Conservation (phyloP, 2,113 vertebrate species). For the Entomyzon cyanotis region DNA sequence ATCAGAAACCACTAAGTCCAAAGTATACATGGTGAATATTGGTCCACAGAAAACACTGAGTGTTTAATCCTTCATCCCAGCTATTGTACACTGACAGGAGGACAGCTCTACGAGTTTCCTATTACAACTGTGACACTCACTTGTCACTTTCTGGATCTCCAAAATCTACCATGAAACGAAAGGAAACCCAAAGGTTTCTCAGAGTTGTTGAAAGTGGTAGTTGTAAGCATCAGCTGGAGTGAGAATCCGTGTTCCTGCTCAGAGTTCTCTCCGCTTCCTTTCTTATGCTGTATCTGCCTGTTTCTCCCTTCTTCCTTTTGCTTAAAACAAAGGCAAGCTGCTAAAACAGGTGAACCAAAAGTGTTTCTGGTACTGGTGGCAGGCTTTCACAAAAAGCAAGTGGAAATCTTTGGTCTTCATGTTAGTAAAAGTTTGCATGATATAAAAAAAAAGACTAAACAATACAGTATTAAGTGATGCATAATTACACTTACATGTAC, state of each 20-base stretch:
- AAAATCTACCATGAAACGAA: neutral
- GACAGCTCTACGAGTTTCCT: neutral
- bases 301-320: neutral
- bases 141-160: neutral
- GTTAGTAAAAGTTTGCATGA: neutral
- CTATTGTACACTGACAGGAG: neutral
- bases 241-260: neutral
- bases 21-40: accelerated
- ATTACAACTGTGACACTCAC: neutral
- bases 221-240: neutral
- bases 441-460: neutral
- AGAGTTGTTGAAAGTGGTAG: neutral
- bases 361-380: neutral
- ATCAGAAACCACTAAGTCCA: neutral
- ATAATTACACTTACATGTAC: neutral
- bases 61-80: neutral
- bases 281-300: neutral
- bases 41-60: neutral
- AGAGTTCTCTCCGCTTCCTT: neutral
- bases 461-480: neutral
- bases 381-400: neutral
- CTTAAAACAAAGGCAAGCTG: neutral
- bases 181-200: neutral
- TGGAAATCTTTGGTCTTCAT: neutral
- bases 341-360: neutral